These are phyloP conservation scores for Disparrhopalites patrizii DNA, from an alignment of 2,888 invertebrate genomes.

Conservation along the genomic window DNA sequence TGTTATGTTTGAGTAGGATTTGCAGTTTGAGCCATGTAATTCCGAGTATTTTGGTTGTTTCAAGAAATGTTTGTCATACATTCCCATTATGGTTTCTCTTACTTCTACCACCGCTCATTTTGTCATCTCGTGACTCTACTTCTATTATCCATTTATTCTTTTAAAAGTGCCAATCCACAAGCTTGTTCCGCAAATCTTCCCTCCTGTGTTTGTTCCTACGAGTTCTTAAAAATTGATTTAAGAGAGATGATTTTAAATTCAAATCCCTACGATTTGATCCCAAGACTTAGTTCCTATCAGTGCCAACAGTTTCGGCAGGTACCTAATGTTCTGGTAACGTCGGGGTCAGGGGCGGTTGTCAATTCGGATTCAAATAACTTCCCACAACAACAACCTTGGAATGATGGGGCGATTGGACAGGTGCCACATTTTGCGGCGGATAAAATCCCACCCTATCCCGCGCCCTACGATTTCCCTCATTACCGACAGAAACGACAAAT, in stretches of 20 bases:
- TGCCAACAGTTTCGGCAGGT: slow-evolving; percentile 2
- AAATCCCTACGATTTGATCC: neutral
- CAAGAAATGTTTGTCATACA: too few species aligned
- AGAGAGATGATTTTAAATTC: neutral
- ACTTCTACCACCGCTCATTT: too few species aligned
- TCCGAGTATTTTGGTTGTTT: too few species aligned
- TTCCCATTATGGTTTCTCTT: too few species aligned
- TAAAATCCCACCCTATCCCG: neutral
- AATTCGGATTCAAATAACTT: neutral
- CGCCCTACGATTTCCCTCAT: neutral
- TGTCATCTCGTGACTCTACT: too few species aligned
- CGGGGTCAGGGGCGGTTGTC: too few species aligned
- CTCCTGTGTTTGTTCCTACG: slow-evolving; percentile 4
- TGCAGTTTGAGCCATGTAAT: too few species aligned
- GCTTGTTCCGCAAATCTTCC: neutral
- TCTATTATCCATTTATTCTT: too few species aligned
- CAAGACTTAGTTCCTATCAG: neutral
- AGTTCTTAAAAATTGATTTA: neutral
- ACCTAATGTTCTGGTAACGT: neutral
- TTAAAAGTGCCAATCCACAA: too few species aligned
- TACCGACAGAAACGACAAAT: neutral
- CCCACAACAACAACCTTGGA: neutral
- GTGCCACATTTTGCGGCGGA: neutral
- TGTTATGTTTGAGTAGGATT: too few species aligned
- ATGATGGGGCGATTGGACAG: neutral